Evolutionary conservation across 2,888 invertebrate species (phyloP).

Genomic region (Dermolepida albohirtum): DNA sequence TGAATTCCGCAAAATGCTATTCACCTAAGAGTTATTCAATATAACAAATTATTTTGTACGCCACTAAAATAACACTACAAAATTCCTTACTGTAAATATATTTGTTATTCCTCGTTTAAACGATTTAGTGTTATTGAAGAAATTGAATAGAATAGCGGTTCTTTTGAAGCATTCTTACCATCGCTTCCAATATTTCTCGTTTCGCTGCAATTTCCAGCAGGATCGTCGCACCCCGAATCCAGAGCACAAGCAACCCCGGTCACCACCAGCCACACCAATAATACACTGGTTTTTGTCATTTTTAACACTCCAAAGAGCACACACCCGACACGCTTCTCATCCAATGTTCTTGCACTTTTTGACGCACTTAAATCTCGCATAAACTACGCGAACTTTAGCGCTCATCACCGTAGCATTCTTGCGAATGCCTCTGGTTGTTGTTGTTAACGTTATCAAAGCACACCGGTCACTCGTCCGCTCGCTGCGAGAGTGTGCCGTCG

Average conservation of each 20-base stretch:
- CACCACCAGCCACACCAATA: slow-evolving; percentile 35
- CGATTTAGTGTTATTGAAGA: neutral
- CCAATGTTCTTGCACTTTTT: slow-evolving; percentile 17
- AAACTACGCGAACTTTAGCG: slow-evolving; percentile 45
- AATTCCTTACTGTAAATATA: slow-evolving; percentile 36
- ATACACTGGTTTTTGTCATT: slow-evolving; percentile 42
- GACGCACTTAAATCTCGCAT: neutral
- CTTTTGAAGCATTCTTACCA: neutral
- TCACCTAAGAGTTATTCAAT: no score
- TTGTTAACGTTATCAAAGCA: slow-evolving; percentile 50
- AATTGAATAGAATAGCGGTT: no score
- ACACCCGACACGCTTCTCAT: slow-evolving; percentile 28
- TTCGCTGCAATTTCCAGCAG: no score
- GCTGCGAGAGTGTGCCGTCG: slow-evolving; percentile 11
- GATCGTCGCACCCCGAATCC: no score
- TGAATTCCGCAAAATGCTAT: no score
- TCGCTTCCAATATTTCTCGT: neutral
- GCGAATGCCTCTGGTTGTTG: slow-evolving; percentile 42
- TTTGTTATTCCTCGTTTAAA: slow-evolving; percentile 1
- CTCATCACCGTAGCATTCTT: slow-evolving; percentile 52
- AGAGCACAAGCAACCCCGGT: neutral
- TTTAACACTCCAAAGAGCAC: slow-evolving; percentile 8
- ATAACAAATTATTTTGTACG: neutral
- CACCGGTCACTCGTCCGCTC: slow-evolving; percentile 48
- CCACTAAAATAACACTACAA: slow-evolving; percentile 29